Evolutionary conservation across 2,113 vertebrate genomes (phyloP).

Genomic region (Galeopterus variegatus): DNA sequence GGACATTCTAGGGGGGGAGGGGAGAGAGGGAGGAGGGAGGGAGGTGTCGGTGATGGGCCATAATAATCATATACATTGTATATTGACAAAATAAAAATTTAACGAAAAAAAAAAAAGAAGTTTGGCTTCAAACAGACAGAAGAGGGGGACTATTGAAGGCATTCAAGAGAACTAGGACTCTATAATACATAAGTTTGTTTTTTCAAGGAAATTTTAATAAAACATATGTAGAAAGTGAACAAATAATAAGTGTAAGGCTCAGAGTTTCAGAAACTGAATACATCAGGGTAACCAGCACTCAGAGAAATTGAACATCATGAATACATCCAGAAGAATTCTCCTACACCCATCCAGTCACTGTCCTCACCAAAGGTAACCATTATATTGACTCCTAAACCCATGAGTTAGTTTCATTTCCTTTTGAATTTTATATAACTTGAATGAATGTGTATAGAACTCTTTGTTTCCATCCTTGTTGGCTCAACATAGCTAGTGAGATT

Average conservation of each 20-base stretch:
- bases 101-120: too few species aligned
- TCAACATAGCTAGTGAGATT: neutral
- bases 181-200: neutral
- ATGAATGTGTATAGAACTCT: neutral
- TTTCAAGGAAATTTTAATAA: neutral
- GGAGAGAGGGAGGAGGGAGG: too few species aligned
- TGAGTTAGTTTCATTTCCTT: neutral
- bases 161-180: neutral
- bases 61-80: too few species aligned
- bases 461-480: neutral
- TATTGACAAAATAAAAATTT: too few species aligned
- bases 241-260: neutral
- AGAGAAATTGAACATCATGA: neutral
- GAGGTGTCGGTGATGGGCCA: too few species aligned
- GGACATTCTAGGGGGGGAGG: too few species aligned
- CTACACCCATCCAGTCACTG: neutral
- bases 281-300: neutral
- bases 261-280: neutral
- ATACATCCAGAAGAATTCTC: neutral
- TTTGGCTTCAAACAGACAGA: neutral
- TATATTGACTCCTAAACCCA: neutral
- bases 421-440: neutral
- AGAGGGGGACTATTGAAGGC: neutral
- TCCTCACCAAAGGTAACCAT: neutral
- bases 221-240: neutral